Percentiles rank a stretch among this genome's conserved stretches.
These are phyloP conservation scores for Actenoides hombroni DNA, from an alignment of 2,113 vertebrate species.

Conservation along the genomic window DNA sequence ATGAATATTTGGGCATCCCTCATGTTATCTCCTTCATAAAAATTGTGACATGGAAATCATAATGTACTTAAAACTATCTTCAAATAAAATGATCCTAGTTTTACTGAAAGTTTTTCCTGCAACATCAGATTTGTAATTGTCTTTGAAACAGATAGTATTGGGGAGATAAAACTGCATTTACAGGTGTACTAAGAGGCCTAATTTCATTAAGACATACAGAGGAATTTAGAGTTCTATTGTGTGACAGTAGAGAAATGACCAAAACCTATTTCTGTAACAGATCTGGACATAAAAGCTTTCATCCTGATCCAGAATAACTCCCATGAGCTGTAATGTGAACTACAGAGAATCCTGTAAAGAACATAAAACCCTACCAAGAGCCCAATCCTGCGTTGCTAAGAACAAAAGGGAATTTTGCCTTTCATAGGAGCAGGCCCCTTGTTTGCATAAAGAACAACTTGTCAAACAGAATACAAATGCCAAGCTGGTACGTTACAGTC, in stretches of 20 bases:
- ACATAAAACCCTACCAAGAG: not conserved
- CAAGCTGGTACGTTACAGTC: slow-evolving; percentile 9
- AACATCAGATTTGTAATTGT: not conserved
- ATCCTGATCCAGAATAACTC: not conserved
- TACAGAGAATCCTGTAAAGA: not conserved
- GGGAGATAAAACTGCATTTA: not conserved
- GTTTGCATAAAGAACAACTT: slow-evolving; percentile 36
- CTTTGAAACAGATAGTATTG: not conserved
- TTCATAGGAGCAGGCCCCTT: slow-evolving; percentile 1
- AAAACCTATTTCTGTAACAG: not conserved
- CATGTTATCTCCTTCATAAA: not conserved
- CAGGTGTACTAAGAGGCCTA: not conserved
- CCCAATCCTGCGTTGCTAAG: not conserved
- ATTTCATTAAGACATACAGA: not conserved
- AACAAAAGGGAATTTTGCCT: slow-evolving; percentile 10
- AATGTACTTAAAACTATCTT: not conserved
- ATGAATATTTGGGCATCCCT: not conserved
- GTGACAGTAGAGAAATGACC: not conserved
- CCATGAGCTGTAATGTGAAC: not conserved
- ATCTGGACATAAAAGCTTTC: slow-evolving; percentile 10
- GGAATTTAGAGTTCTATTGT: not conserved
- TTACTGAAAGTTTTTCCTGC: not conserved
- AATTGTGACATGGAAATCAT: not conserved
- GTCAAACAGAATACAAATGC: slow-evolving; percentile 14
- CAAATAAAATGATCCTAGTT: not conserved